A percentile compares a stretch with the other conserved stretches of the same genome.
Evolutionary conservation across 2,113 vertebrate species (phyloP).

Genomic region (Chloropsis cyanopogon): DNA sequence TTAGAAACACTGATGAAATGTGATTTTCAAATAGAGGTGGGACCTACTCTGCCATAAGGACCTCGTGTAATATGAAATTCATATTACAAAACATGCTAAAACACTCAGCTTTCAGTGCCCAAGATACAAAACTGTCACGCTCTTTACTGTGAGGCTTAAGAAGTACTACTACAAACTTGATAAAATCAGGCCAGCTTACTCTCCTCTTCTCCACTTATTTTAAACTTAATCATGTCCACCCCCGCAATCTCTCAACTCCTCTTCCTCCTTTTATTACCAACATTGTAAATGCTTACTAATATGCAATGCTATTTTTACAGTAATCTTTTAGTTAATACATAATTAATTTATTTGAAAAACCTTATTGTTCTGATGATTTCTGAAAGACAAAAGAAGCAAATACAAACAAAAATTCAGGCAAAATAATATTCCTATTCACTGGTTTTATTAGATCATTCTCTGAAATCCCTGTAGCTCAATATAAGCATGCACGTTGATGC

Average conservation of each 20-base stretch:
- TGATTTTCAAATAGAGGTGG: background rate
- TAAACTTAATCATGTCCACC: background rate
- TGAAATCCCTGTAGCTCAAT: background rate
- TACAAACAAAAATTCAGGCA: background rate
- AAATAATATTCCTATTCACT: background rate
- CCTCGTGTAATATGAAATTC: background rate
- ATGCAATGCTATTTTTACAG: background rate
- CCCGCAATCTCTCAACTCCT: background rate
- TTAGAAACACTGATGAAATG: background rate
- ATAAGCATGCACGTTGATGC: background rate
- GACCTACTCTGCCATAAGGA: background rate
- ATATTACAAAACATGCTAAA: background rate
- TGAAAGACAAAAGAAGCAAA: background rate
- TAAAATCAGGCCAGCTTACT: background rate
- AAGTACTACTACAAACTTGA: background rate
- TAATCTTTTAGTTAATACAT: background rate
- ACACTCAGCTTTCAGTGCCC: background rate
- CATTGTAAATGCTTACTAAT: fast-evolving
- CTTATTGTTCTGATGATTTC: background rate
- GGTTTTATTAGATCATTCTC: background rate
- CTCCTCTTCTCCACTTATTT: background rate
- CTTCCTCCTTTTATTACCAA: background rate
- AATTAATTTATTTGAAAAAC: background rate
- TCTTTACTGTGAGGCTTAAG: background rate
- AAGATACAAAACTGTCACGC: background rate